Percentiles rank a stretch among this genome's conserved stretches.
Conservation (phyloP, 2,113 vertebrate genomes). For the Plecotus auritus region DNA sequence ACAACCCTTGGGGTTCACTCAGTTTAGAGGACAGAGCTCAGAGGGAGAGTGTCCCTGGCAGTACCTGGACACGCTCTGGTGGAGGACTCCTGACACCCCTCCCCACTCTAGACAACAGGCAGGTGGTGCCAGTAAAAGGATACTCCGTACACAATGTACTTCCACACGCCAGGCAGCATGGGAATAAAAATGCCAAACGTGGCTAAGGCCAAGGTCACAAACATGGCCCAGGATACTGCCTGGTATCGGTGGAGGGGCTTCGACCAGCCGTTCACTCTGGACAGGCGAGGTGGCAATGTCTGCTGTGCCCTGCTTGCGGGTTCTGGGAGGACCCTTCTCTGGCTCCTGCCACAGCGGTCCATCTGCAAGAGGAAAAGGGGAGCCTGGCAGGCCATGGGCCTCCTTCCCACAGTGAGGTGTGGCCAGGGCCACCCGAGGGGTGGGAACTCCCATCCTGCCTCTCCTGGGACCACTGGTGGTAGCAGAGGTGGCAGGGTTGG, state of each 20-base stretch:
- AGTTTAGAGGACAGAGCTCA: neutral
- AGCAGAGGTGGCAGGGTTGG: neutral
- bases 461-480: no score
- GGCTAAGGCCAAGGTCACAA: neutral
- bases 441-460: neutral
- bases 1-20: neutral
- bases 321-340: neutral
- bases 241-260: neutral
- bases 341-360: neutral
- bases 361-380: neutral
- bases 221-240: neutral
- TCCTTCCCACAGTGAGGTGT: neutral
- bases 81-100: neutral
- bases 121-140: neutral
- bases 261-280: neutral
- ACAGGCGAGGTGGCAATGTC: neutral
- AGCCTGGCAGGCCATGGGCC: neutral
- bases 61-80: neutral
- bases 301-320: neutral
- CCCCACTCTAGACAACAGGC: neutral
- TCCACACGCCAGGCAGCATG: neutral
- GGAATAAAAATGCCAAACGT: neutral
- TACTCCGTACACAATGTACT: neutral
- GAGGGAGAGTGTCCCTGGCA: neutral
- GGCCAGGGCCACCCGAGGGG: neutral